Base-by-base conservation (phyloP, 2,888 invertebrate genomes). In the Phymatocera aterrima region DNA sequence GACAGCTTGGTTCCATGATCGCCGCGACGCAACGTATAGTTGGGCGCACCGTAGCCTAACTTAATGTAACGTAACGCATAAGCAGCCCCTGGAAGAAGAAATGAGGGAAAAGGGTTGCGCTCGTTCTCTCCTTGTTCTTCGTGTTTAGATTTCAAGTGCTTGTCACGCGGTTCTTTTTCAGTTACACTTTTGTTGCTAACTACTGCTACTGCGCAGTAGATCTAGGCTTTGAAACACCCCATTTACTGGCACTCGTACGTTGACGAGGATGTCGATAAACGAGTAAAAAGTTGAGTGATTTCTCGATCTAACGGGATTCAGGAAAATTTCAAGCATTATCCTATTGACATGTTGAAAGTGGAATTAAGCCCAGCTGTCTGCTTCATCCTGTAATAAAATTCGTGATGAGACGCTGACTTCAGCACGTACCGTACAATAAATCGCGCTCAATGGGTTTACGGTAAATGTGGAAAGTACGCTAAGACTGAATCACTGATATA, bases 1-100 rank as follows among this genome's bases (percentile, higher is more conserved):
- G 79, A 81, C 81, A 82, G 80, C 79, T 77, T 64, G 60, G 79
- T 79, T 80, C 79, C 72, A 51, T 24, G 48, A 72, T 51, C 72
- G 28, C 34, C 21, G 70, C 34, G 51, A 34, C 51, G 72, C 34
- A 34, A 75, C 70, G 60, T 74, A 60, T 77, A 61, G 21, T 4
- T 12, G 8, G 51, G 8, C 31, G 34, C n/a, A 77, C 2, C 48
- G 48, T 12, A 72, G 4, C 28, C 15, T 31, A 77, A 46, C 31
- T n/a, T 77, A 34, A 54, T 74, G 68, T 77, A 34, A 72, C 48
- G 4, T 51, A 51, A 72, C 31, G 70, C 31, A n/a, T 10, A 70
- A 54, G 37, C 24, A 57, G 31, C 78, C 18, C 70, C 70, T 4
- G 34, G 72, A 18, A 51, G 18, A 10, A 18, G 34, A 68, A 68